Conservation (phyloP, 2,113 vertebrate species). For the Epinephelus moara region DNA sequence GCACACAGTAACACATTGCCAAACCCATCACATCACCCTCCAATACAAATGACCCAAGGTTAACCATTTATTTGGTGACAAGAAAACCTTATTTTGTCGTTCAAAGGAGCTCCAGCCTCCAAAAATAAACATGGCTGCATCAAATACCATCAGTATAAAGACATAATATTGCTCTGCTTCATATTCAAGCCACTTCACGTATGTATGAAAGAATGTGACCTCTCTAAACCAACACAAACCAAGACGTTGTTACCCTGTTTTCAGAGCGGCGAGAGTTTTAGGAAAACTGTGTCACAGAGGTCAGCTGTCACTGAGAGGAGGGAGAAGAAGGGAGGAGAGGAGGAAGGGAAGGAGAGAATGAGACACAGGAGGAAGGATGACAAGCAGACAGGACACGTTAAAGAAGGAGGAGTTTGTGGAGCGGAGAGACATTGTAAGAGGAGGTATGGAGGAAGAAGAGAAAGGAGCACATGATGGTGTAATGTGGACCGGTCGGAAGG, state of each 20-base stretch:
- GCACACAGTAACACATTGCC: too few species aligned
- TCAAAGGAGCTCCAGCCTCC: neutral
- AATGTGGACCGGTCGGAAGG: conserved; percentile 19
- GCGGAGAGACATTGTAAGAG: neutral
- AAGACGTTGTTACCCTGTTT: conserved; percentile 28
- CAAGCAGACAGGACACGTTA: neutral
- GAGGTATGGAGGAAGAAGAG: conserved; percentile 37
- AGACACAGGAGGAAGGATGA: neutral
- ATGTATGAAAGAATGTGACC: conserved; percentile 58
- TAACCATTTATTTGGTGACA: neutral
- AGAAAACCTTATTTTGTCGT: neutral
- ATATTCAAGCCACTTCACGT: neutral
- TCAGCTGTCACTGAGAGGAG: conserved; percentile 47
- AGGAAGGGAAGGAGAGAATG: neutral
- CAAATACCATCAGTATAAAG: neutral
- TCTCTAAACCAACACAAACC: neutral
- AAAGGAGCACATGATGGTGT: neutral
- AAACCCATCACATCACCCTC: too few species aligned
- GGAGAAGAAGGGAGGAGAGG: neutral
- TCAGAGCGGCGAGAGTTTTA: conserved; percentile 44
- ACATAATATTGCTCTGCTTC: neutral
- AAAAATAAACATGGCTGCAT: neutral
- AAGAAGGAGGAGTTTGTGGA: neutral
- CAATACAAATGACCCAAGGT: too few species aligned
- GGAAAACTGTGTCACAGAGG: conserved; percentile 58